Percentiles rank a stretch among this genome's conserved stretches.
Conservation (phyloP, 2,888 invertebrate genomes). For the Xanthia togata region DNA sequence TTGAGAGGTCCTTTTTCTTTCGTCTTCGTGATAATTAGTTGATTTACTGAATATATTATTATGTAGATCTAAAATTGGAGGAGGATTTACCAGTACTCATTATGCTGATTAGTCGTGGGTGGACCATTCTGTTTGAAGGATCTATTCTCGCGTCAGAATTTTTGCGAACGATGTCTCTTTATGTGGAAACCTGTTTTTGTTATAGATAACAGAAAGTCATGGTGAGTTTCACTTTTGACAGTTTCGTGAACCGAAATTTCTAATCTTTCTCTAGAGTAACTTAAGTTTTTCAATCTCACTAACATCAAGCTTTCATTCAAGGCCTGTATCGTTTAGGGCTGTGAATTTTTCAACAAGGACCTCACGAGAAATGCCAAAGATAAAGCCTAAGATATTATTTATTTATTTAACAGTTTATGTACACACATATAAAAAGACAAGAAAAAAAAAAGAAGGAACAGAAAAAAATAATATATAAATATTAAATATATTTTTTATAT, state of each 20-base stretch:
- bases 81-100: not conserved
- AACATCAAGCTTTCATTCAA: not conserved
- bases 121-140: not conserved
- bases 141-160: not conserved
- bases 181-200: not conserved
- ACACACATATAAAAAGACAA: no score
- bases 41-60: constrained; percentile 6
- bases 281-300: not conserved
- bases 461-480: no score
- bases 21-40: constrained; percentile 22
- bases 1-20: constrained; percentile 38
- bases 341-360: not conserved
- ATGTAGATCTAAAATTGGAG: not conserved
- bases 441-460: no score
- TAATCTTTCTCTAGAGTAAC: not conserved
- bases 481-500: no score
- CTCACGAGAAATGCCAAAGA: not conserved
- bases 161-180: no score
- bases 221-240: not conserved
- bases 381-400: no score
- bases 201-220: not conserved
- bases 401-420: no score
- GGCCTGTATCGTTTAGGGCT: not conserved
- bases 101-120: not conserved
- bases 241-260: not conserved